Conservation (phyloP, 2,797 vertebrate species). For the Neosalanx taihuensis region DNA sequence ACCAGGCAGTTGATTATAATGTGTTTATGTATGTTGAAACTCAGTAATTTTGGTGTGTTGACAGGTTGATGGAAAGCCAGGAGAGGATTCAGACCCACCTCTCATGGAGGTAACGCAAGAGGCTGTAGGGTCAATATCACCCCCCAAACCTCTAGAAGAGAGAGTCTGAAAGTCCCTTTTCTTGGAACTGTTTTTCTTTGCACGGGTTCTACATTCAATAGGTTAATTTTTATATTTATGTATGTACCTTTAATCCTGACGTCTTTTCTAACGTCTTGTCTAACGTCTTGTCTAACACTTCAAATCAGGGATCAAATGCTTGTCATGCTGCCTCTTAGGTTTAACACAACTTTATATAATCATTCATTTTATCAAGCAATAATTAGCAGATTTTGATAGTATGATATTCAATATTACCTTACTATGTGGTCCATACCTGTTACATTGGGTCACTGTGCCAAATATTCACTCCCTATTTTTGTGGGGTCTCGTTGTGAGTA, state of each 20-base stretch:
- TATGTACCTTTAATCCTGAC: background rate
- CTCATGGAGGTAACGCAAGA: constrained; percentile 29
- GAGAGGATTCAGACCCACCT: constrained; percentile 30
- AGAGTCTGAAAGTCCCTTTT: constrained; percentile 7
- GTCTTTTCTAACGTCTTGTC: constrained; percentile 1
- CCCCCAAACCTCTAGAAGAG: constrained; percentile 35
- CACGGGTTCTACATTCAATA: too few relatives aligned
- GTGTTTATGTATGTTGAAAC: background rate
- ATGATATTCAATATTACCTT: constrained; percentile 34
- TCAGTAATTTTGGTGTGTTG: background rate
- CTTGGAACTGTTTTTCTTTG: constrained; percentile 16
- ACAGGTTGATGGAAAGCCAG: constrained; percentile 41
- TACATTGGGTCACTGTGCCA: constrained; percentile 13
- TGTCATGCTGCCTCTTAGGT: constrained; percentile 34
- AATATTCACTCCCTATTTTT: constrained; percentile 7
- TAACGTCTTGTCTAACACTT: background rate
- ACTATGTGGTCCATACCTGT: background rate
- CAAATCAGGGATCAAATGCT: constrained; percentile 39
- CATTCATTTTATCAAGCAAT: background rate
- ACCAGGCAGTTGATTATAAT: background rate
- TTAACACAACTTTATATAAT: background rate
- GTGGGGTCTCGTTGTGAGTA: background rate
- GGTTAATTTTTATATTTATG: constrained; percentile 22
- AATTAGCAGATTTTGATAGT: constrained; percentile 14
- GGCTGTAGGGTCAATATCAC: constrained; percentile 14